A percentile compares a stretch with the other conserved stretches of the same genome.
Evolutionary conservation across 2,113 vertebrate genomes (phyloP).

Genomic region (Nycticebus coucang): DNA sequence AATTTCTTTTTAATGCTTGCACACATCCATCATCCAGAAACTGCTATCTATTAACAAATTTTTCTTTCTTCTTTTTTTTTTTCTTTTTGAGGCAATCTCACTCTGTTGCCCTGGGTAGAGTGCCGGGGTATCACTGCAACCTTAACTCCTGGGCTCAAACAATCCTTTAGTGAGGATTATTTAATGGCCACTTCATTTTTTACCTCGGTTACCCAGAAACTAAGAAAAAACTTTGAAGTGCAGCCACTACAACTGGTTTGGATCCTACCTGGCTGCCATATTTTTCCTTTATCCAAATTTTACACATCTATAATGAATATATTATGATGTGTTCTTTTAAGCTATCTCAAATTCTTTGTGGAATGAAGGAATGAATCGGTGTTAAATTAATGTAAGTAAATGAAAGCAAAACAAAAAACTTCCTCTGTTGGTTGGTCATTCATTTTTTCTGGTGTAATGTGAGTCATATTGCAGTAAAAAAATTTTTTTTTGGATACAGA

Average conservation of each 20-base stretch:
- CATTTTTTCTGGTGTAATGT: conserved; percentile 39
- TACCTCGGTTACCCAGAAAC: conserved; percentile 25
- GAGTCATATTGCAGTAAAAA: neutral
- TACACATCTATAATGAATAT: conserved; percentile 6
- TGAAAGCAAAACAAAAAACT: neutral
- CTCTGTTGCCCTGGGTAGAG: too few relatives aligned
- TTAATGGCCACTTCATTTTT: conserved; percentile 10
- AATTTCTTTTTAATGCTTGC: neutral
- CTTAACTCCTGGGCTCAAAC: too few relatives aligned
- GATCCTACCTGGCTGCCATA: neutral
- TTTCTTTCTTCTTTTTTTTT: neutral
- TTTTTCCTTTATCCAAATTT: conserved; percentile 5
- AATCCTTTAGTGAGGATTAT: neutral
- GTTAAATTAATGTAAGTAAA: conserved; percentile 9
- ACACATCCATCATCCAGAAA: neutral
- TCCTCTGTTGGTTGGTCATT: neutral
- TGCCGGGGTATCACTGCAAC: too few relatives aligned
- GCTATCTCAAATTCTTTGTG: conserved; percentile 25
- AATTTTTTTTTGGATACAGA: too few relatives aligned
- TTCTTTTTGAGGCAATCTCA: too few relatives aligned
- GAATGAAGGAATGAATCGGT: neutral
- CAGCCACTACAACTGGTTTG: neutral
- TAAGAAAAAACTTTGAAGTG: neutral
- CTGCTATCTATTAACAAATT: neutral
- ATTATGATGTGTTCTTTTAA: neutral